Percentiles rank a stretch among this genome's conserved stretches.
These are phyloP conservation scores for Labeo calbasu DNA, from an alignment of 2,797 vertebrate genomes.

Conservation along the genomic window DNA sequence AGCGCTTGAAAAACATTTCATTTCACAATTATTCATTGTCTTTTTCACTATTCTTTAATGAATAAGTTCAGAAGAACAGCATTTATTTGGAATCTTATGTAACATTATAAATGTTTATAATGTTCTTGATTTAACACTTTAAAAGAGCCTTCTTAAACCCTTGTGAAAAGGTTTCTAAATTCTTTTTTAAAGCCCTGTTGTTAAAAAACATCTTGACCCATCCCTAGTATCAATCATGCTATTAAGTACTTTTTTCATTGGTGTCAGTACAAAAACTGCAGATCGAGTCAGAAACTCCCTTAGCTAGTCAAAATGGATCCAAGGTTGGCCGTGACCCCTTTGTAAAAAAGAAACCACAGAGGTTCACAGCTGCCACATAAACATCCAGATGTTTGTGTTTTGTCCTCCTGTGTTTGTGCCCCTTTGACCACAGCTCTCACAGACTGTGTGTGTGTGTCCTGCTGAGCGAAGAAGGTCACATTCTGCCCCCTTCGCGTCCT, in stretches of 20 bases:
- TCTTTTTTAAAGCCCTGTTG: not conserved
- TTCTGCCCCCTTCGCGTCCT: conserved; percentile 50
- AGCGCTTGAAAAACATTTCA: not conserved
- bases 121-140: not conserved
- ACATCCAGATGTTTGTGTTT: conserved; percentile 33
- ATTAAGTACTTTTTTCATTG: not conserved
- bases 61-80: not conserved
- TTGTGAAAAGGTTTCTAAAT: not conserved
- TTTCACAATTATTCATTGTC: not conserved
- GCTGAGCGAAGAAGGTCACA: conserved; percentile 41
- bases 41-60: not conserved
- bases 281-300: not conserved
- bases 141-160: not conserved
- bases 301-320: not conserved
- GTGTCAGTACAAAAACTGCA: not conserved
- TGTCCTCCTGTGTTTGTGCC: conserved; percentile 12
- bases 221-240: not conserved
- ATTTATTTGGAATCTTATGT: not conserved
- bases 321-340: not conserved
- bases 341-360: not conserved
- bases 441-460: conserved; percentile 11
- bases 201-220: not conserved
- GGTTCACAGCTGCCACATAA: conserved; percentile 4
- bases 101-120: no score
- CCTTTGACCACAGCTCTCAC: conserved; percentile 27